Percentiles rank a stretch among this genome's conserved stretches.
phyloP scores from a whole-genome alignment of 2,888 invertebrate species.

The Pilophorus perplexus region DNA sequence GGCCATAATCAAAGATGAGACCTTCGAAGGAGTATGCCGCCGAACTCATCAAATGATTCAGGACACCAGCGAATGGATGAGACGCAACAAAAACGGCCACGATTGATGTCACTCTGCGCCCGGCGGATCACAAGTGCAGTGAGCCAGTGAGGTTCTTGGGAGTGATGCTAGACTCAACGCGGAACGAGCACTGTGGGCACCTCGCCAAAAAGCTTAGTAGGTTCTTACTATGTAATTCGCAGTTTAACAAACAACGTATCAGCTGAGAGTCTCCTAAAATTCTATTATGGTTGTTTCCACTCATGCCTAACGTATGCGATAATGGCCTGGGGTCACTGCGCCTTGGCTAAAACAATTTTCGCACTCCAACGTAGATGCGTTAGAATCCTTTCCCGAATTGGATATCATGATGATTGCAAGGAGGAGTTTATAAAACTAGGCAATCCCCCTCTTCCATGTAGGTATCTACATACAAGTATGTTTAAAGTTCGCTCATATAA shows the following conservation, averaged over 20 bases:
- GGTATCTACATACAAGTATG: too few species aligned
- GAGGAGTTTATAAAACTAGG: too few species aligned
- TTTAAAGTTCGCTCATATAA: too few species aligned
- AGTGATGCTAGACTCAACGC: background rate
- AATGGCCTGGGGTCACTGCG: too few species aligned
- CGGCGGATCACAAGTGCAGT: background rate
- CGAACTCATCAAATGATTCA: background rate
- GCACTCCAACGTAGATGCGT: too few species aligned
- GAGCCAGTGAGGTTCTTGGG: background rate
- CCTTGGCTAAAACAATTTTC: too few species aligned
- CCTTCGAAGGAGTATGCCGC: background rate
- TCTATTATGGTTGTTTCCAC: background rate
- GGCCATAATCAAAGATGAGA: background rate
- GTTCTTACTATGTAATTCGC: too few species aligned
- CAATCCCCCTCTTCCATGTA: too few species aligned
- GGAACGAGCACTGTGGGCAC: background rate
- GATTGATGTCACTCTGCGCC: background rate
- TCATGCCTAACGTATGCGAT: background rate
- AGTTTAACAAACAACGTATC: background rate
- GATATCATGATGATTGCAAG: too few species aligned
- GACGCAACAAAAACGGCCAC: background rate
- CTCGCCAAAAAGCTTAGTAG: background rate
- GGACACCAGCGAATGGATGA: background rate
- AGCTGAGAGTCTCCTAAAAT: background rate
- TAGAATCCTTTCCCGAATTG: too few species aligned